Base-by-base conservation (phyloP, 92 coral and sea anemone genomes). In the Epizoanthus illoricatus region DNA sequence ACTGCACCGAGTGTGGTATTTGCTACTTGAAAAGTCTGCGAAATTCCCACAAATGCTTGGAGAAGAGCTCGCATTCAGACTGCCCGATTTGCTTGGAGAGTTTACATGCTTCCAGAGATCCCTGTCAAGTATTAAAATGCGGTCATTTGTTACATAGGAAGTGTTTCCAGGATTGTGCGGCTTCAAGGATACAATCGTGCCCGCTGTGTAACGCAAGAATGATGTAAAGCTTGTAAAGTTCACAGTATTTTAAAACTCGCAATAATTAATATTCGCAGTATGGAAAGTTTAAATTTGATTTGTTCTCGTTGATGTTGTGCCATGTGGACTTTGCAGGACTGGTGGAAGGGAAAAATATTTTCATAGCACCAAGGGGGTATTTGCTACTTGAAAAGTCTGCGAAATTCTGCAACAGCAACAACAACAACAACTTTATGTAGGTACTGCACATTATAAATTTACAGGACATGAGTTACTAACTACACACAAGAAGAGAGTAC, bases 11-110 rank as follows among this genome's bases (percentile, higher is more conserved):
- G 52, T 96, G 99, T 85, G 99, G 87, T 68, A 96, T 96, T 81
- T 96, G 99, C 67, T 90, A 87, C 43, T 83, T 90, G 13, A 78
- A 86, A 69, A 81, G 87, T 73, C 80, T 90, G 59, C 84, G 86
- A 67, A 55, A 83, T 9, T 81, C 89, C 0, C 99, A 96, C 69
- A 94, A 73, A 23, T 93, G 99, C 72, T 76, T 96, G 55, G 99
- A 96, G 73, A 87, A 89, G 60, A 90, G 97, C 80, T 89, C 97
- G 3, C 91, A 94, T 69, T 84, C 99, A 10, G 88, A 96, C 74
- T 96, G 99, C 60, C 97, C 98, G 16, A 94, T 96, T 20, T 96
- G 99, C 61, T 71, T 96, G 87, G 98, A 96, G 23, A 91, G 89
- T 84, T 65, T 96, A 18, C 99, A 94, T 45, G 87, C 93, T 0